Evolutionary conservation across 2,888 invertebrate species (phyloP).

Genomic region (Tryphoninae sp.): DNA sequence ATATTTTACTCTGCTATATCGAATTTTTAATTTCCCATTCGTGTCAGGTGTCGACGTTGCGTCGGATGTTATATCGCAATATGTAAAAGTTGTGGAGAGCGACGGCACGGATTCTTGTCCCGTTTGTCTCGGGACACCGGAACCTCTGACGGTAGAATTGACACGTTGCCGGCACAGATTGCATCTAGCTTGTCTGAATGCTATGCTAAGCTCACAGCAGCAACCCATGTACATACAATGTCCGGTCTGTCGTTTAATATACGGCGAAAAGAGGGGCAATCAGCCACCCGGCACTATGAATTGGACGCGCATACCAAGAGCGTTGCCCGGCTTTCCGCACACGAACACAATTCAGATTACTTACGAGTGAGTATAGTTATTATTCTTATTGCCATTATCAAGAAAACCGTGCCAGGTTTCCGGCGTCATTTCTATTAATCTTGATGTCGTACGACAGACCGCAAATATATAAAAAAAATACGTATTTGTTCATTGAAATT

Average conservation of each 20-base stretch:
- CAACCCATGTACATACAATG: slow-evolving; percentile 89
- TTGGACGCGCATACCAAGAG: slow-evolving; percentile 87
- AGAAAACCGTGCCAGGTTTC: neutral
- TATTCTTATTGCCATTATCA: neutral
- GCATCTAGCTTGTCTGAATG: slow-evolving; percentile 90
- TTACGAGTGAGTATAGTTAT: slow-evolving; percentile 85
- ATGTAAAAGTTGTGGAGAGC: slow-evolving; percentile 86
- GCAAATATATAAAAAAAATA: too few species aligned
- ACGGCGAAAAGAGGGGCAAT: slow-evolving; percentile 90
- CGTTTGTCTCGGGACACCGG: slow-evolving; percentile 84
- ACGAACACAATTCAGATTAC: slow-evolving; percentile 91
- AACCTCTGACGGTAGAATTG: slow-evolving; percentile 85
- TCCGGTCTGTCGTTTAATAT: slow-evolving; percentile 92
- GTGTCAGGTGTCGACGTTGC: slow-evolving; percentile 82
- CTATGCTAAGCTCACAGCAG: slow-evolving; percentile 87
- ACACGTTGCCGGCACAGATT: slow-evolving; percentile 90
- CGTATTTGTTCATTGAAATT: neutral
- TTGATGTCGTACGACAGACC: neutral
- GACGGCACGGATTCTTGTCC: slow-evolving; percentile 89
- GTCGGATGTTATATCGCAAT: slow-evolving; percentile 86
- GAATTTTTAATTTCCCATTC: neutral
- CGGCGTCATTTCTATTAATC: neutral
- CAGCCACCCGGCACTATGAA: slow-evolving; percentile 93
- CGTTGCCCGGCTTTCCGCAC: slow-evolving; percentile 87
- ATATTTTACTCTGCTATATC: neutral